Base-by-base conservation (phyloP, 1,140 invertebrate genomes). In the Diachasmimorpha longicaudata region DNA sequence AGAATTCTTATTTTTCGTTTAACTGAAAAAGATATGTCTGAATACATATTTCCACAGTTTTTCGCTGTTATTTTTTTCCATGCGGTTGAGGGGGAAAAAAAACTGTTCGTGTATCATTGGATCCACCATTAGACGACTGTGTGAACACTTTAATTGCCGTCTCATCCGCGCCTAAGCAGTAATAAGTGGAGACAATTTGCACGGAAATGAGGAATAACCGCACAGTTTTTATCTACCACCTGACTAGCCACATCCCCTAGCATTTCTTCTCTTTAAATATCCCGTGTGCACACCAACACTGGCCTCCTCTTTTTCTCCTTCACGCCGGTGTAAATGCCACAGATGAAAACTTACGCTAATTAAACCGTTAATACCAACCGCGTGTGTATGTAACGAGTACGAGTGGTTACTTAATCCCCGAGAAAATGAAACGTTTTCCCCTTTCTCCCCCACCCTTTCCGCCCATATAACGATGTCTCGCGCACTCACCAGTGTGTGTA, bases 321-420 rank as follows among this genome's bases (percentile, higher is more conserved):
- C 8, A 25, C 66, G 55, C 66, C 11, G 55, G 69, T 58, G 63
- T 37, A 79, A 88, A 87, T 88, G 83, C 84, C 79, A 76, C 83
- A 84, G 85, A 87, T 87, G 84, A 87, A 88, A 88, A 87, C 85
- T 87, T 88, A 87, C 84, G 84, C 85, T 88, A 87, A 87, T 87
- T 88, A 86, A 87, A 88, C 86, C 84, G 85, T 86, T 88, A 87
- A 88, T 87, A 85, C 85, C 80, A 74, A 80, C 83, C 77, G 81
- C 84, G 84, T 81, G 83, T 84, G 85, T 82, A 81, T 78, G 84
- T 87, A 87, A 87, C 81, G 80, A 84, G 82, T 79, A 75, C 77
- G 76, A 66, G 79, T 79, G 85, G 83, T 87, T 87, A 87, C 86
- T 87, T 88, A 88, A 87, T 86, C 85, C 85, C 21, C 79, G 84